Evolutionary conservation across 2,888 invertebrate genomes (phyloP).

Genomic region (Bimastos eiseni): DNA sequence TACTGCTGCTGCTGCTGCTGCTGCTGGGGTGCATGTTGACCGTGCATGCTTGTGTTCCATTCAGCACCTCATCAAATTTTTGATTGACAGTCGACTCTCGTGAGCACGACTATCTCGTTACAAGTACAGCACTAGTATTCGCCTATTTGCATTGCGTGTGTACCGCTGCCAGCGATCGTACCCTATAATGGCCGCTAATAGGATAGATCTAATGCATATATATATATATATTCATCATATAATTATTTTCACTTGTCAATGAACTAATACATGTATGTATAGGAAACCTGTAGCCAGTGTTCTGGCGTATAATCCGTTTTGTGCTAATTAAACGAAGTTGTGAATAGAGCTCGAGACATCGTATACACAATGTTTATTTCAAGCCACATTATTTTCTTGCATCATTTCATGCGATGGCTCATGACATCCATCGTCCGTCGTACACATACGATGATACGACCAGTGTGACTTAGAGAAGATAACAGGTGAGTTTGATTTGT

Average conservation of each 20-base stretch:
- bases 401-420: background rate
- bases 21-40: background rate
- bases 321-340: background rate
- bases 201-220: background rate
- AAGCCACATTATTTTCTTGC: background rate
- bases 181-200: background rate
- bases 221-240: background rate
- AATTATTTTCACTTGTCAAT: background rate
- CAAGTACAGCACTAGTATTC: background rate
- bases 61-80: background rate
- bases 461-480: background rate
- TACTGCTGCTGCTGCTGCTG: background rate
- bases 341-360: background rate
- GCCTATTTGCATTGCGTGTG: background rate
- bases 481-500: background rate
- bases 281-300: background rate
- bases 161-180: background rate
- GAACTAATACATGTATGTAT: too few relatives aligned
- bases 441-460: background rate
- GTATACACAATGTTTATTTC: background rate
- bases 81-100: background rate
- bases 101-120: background rate
- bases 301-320: background rate
- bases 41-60: background rate
- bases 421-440: background rate